Base-by-base conservation (phyloP, 2,797 vertebrate genomes). In the Halcyon leucocephala region DNA sequence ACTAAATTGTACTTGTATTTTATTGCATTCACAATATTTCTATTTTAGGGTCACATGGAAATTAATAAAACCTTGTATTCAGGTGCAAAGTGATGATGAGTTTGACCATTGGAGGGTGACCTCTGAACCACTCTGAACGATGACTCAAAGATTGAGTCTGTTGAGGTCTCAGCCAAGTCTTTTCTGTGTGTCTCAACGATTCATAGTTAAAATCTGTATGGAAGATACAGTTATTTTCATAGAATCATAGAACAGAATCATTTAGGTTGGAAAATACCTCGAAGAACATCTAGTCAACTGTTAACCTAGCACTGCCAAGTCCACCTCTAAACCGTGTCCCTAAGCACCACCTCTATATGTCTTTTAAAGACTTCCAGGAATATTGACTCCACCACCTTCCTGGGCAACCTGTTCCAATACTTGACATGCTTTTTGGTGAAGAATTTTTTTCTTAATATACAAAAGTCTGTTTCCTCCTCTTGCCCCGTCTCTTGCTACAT, bases 401-500 rank as follows among this genome's bases (percentile, higher is more conserved):
- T 70, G 21, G 11, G 4, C 25, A 49, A 26, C 13, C 7, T 49
- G 48, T 49, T 49, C 11, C 49, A 49, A 49, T 49, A 5, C 7
- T 22, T 41, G 5, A 41, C 3, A 65, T 3, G 1, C 3, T 12
- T 46, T 37, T 25, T 1, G 0, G 49, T 6, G 16, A 31, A 66
- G 12, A 60, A 25, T 7, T 16, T 35, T 58, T 60, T 52, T 28
- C 51, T 52, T 39, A 29, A 52, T 52, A 17, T 52, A 29, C 21
- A 33, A 33, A 16, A 29, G 37, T 18, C 60, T 18, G 28, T 20
- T 62, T 29, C 26, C 37, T 62, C 37, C 37, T 39, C 37, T 62
- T 29, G 17, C 18, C 18, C 26, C 13, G 13, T 29, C 10, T 12
- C 18, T 28, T 62, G 14, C 15, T 61, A 21, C 21, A 48, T 48